Conservation (phyloP, 2,797 vertebrate species). For the Sebastes trivittatus region DNA sequence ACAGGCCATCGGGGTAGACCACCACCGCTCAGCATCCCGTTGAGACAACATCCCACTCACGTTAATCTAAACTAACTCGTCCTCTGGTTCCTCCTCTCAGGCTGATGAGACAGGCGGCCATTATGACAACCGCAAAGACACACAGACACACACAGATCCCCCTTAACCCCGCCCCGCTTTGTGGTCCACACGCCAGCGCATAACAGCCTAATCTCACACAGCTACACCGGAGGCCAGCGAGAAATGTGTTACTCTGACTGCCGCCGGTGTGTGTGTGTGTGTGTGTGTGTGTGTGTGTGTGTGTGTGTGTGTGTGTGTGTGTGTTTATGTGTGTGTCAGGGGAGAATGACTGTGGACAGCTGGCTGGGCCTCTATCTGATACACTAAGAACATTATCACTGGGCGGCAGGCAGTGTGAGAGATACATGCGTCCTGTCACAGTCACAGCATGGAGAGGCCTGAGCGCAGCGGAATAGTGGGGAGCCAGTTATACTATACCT, state of each 20-base stretch:
- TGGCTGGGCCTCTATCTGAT: slow-evolving; percentile 76
- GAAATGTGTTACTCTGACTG: slow-evolving; percentile 68
- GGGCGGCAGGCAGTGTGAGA: slow-evolving; percentile 51
- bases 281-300: too few relatives aligned
- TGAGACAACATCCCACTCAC: slow-evolving; percentile 25
- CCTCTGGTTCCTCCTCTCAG: slow-evolving; percentile 16
- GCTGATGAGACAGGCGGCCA: slow-evolving; percentile 47
- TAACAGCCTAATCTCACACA: slow-evolving; percentile 76
- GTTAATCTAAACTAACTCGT: slow-evolving; percentile 21
- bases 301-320: slow-evolving; percentile 12
- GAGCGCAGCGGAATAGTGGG: slow-evolving; percentile 66
- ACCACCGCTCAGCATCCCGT: neutral
- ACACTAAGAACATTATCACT: slow-evolving; percentile 74
- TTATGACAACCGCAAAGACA: slow-evolving; percentile 62
- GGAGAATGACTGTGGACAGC: slow-evolving; percentile 79
- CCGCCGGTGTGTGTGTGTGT: neutral
- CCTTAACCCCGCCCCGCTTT: slow-evolving; percentile 66
- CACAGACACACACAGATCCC: slow-evolving; percentile 53
- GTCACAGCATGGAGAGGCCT: slow-evolving; percentile 57
- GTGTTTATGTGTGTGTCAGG: slow-evolving; percentile 58
- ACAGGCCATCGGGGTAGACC: neutral
- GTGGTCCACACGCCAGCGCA: slow-evolving; percentile 70
- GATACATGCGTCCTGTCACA: slow-evolving; percentile 42
- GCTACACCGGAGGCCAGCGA: slow-evolving; percentile 62
- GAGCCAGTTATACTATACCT: slow-evolving; percentile 74